Percentiles rank a stretch among this genome's conserved stretches.
Conservation (phyloP, 1,140 invertebrate species). For the Monomorium pharaonis region DNA sequence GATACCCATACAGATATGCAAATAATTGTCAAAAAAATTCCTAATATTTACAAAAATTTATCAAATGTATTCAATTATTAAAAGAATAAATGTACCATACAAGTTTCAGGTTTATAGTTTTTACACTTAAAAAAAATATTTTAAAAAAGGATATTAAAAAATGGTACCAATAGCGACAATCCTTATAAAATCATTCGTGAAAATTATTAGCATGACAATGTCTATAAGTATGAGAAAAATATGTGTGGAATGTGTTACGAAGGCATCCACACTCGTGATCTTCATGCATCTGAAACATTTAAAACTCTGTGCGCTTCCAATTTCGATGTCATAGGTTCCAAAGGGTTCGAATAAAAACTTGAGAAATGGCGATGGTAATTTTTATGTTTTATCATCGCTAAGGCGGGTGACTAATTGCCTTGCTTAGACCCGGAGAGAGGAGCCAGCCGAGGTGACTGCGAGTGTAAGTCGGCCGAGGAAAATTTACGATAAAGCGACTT, state of each 20-base stretch:
- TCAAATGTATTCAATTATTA: too few species aligned
- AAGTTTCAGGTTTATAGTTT: too few species aligned
- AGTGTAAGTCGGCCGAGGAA: conserved; percentile 62
- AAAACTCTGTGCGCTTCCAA: not conserved
- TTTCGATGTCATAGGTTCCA: not conserved
- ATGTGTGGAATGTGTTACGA: not conserved
- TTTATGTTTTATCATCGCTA: conserved; percentile 75
- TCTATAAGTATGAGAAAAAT: not conserved
- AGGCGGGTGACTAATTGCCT: conserved; percentile 78
- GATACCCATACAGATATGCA: too few species aligned
- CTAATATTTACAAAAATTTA: too few species aligned
- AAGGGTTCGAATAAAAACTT: conserved; percentile 45
- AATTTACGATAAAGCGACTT: conserved; percentile 79
- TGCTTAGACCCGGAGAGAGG: conserved; percentile 72
- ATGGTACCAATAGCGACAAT: too few species aligned
- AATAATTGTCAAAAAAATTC: too few species aligned
- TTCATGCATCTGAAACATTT: not conserved
- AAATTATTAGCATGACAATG: not conserved
- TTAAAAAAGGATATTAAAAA: too few species aligned
- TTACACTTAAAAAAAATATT: too few species aligned
- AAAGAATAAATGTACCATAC: too few species aligned
- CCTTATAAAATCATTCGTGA: not conserved
- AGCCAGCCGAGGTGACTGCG: conserved; percentile 49
- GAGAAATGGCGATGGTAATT: conserved; percentile 64
- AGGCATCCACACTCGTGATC: not conserved